Base-by-base conservation (phyloP, 2,888 invertebrate genomes). In the Heteromurus nitidus region DNA sequence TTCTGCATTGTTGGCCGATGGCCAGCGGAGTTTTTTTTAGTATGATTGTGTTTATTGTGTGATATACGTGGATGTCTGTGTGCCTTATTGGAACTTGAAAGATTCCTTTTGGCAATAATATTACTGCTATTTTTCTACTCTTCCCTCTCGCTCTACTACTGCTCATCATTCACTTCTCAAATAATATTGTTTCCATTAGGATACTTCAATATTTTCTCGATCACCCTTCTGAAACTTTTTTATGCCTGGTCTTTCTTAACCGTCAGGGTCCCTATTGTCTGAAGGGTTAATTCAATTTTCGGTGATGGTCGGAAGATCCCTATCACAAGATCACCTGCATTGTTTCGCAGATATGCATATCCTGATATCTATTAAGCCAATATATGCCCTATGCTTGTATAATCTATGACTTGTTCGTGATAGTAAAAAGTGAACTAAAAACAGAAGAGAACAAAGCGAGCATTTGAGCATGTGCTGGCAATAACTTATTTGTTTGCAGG, bases 241-340 rank as follows among this genome's bases (percentile, higher is more conserved):
- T n/a, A 18, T 1, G 2, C 50, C 24, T 13, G 58, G 60, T 60
- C 47, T 5, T 36, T 36, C n/a, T 74, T 53, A 36, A 65, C 65
- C 26, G 55, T 42, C 28, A 13, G 30, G 24, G 26, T 62, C 67
- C 65, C 79, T 20, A 70, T 79, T 79, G 79, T 79, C 62, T 70
- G 36, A 68, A 26, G 68, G 70, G 80, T 28, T 80, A 80, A 80
- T 80, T 80, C 65, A 80, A 80, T 80, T 80, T 80, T 58, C 65
- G 22, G 42, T 68, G 58, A 53, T 62, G 64, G 55, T 62, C 28
- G 58, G 31, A 72, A 80, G 80, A 80, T 80, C 47, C 26, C 13
- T 72, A 80, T 80, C 80, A 62, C 11, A 3, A 58, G 67, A 72
- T 80, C 44, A n/a, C 80, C 72, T 64, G 55, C 62, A 28, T 28